Evolutionary conservation across 2,797 vertebrate species (phyloP).

Genomic region (Catharus ustulatus): DNA sequence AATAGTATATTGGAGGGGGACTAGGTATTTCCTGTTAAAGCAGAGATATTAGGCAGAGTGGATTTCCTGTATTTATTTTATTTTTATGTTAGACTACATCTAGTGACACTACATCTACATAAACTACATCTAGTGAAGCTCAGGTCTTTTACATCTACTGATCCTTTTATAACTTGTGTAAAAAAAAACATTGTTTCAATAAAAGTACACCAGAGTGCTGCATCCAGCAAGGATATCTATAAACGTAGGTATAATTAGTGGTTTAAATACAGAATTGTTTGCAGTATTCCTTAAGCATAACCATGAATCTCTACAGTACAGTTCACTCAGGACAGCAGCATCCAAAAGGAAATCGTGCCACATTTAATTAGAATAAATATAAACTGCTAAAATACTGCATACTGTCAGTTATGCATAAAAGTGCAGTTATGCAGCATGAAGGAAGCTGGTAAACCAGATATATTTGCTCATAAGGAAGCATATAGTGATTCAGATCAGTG

Average conservation of each 20-base stretch:
- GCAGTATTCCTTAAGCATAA: neutral
- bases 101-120: neutral
- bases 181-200: neutral
- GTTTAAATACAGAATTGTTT: neutral
- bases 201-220: neutral
- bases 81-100: neutral
- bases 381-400: neutral
- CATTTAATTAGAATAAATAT: constrained; percentile 3
- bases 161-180: neutral
- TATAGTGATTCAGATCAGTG: neutral
- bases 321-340: neutral
- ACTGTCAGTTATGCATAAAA: neutral
- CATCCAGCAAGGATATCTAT: neutral
- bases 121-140: neutral
- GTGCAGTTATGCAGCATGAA: neutral
- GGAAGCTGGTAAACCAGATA: neutral
- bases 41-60: neutral
- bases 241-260: neutral
- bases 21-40: neutral
- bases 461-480: neutral
- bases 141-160: neutral
- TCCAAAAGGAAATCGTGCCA: neutral
- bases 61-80: neutral
- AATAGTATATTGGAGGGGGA: neutral
- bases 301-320: neutral